These are phyloP conservation scores for Leptura quadrifasciata DNA, from an alignment of 2,888 invertebrate genomes.

Conservation along the genomic window DNA sequence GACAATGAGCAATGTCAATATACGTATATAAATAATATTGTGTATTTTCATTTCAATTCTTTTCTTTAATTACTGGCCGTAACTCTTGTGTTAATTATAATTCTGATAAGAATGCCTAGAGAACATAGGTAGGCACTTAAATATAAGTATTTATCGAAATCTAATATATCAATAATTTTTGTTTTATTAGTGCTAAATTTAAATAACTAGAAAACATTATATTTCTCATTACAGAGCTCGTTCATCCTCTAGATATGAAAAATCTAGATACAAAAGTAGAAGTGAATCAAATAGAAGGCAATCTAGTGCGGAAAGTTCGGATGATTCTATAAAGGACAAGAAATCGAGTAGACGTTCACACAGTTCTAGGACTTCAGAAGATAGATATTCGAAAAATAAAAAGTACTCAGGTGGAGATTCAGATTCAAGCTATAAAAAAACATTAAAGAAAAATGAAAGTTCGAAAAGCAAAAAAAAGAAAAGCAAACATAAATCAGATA, in stretches of 20 bases:
- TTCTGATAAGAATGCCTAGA: constrained; percentile 6
- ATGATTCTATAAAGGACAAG: constrained; percentile 19
- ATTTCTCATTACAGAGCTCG: constrained; percentile 24
- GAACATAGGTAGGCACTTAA: constrained; percentile 16
- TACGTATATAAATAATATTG: too few species aligned
- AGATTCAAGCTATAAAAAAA: constrained; percentile 12
- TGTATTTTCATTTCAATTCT: neutral
- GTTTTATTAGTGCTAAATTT: neutral
- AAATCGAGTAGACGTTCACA: constrained; percentile 23
- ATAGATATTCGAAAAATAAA: neutral
- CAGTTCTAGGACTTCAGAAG: constrained; percentile 1
- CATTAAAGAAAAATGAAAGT: constrained; percentile 18
- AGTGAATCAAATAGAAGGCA: constrained; percentile 28
- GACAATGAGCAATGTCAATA: too few species aligned
- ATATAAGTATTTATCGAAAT: constrained; percentile 7
- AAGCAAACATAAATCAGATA: constrained; percentile 37
- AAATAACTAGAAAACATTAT: neutral
- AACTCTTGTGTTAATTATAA: neutral
- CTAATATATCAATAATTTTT: neutral
- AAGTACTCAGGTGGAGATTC: neutral
- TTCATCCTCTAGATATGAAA: constrained; percentile 30
- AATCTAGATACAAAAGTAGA: constrained; percentile 26
- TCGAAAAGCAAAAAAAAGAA: constrained; percentile 44
- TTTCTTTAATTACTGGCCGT: neutral
- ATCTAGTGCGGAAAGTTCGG: constrained; percentile 38